These are phyloP conservation scores for Jordanella pulchra DNA, from an alignment of 2,797 vertebrate genomes.

Conservation along the genomic window DNA sequence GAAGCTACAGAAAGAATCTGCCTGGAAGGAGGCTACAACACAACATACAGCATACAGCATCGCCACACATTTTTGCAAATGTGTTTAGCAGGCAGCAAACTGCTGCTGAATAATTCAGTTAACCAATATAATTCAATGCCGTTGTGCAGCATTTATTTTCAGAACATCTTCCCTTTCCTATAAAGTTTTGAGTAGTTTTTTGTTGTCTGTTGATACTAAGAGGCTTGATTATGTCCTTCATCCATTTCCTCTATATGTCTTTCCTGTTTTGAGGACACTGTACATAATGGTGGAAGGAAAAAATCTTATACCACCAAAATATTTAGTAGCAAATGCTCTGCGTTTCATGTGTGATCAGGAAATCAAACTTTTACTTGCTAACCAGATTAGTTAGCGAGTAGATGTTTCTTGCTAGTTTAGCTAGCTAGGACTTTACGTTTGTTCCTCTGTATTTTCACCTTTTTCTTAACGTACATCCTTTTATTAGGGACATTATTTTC, in stretches of 20 bases:
- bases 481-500: not conserved
- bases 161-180: conserved; percentile 16
- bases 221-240: conserved; percentile 52
- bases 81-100: not conserved
- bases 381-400: not conserved
- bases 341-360: too few relatives aligned
- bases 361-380: too few relatives aligned
- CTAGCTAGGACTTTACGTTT: not conserved
- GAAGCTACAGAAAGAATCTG: not conserved
- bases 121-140: too few relatives aligned
- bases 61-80: not conserved
- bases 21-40: too few relatives aligned
- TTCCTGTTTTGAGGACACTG: conserved; percentile 50
- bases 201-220: conserved; percentile 48
- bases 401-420: not conserved
- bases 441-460: not conserved
- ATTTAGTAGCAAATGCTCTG: too few relatives aligned
- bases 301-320: not conserved
- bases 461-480: not conserved
- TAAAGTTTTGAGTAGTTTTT: conserved; percentile 20
- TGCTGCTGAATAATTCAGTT: not conserved
- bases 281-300: conserved; percentile 42
- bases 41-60: too few relatives aligned
- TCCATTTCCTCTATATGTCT: conserved; percentile 44
- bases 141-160: conserved; percentile 1